These are phyloP conservation scores for Crotalus viridis DNA, from an alignment of 2,113 vertebrate genomes.

Conservation along the genomic window DNA sequence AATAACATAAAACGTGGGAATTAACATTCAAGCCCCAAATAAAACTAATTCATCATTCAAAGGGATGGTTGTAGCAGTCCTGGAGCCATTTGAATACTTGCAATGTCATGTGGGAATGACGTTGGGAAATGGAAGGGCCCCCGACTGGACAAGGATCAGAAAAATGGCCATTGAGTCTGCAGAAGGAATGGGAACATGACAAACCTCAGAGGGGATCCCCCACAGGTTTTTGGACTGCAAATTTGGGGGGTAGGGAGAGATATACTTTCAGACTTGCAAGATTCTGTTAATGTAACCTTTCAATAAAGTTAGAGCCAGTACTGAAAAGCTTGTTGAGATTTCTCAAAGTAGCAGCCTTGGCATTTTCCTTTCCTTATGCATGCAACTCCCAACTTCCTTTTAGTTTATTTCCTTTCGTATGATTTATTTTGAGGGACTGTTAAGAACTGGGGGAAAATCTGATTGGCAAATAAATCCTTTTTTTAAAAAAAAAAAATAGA, in stretches of 20 bases:
- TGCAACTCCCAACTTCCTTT: background rate
- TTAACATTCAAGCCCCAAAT: background rate
- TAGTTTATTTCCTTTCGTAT: slow-evolving; percentile 2
- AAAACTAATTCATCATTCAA: background rate
- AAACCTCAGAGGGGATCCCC: background rate
- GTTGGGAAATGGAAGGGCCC: background rate
- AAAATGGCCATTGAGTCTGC: background rate
- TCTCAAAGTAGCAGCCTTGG: background rate
- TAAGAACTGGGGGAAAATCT: slow-evolving; percentile 15
- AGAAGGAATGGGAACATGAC: background rate
- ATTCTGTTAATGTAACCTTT: background rate
- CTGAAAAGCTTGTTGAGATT: background rate
- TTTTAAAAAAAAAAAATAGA: background rate
- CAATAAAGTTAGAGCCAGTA: too few species aligned
- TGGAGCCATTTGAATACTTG: background rate
- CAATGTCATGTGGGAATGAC: background rate
- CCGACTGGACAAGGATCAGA: background rate
- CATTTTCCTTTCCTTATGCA: background rate
- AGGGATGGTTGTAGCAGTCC: background rate
- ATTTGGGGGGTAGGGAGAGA: background rate
- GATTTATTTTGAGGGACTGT: background rate
- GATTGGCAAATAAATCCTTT: background rate
- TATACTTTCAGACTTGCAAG: background rate
- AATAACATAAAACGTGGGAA: background rate
- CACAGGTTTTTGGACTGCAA: background rate